Evolutionary conservation across 2,888 invertebrate genomes (phyloP), one percentile per base, ranked within the genome.

Genomic region (Tenodera sinensis): DNA sequence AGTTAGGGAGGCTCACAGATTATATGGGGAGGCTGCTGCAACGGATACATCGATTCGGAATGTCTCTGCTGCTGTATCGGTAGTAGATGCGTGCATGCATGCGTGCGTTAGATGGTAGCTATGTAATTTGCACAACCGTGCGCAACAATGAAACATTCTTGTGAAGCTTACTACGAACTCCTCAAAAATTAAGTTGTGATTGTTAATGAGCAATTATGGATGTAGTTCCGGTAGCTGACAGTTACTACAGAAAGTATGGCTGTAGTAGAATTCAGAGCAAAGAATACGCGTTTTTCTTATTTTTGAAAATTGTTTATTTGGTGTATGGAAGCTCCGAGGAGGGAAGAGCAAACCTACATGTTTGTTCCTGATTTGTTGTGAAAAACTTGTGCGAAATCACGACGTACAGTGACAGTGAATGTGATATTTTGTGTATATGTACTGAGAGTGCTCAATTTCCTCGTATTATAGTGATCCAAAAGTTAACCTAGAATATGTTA

Each of bases 21-120:
- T n/a, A n/a, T n/a, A n/a, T n/a, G 28, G 47, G 12, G 85, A 89
- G 34, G 85, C 85, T 83, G 85, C 85, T 83, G 28, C 82, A n/a
- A 89, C 83, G 83, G 83, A 86, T 83, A 83, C 83, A 85, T 89
- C 42, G 83, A 89, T 86, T 83, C 84, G 85, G 81, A 30, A 84
- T 84, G 30, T 27, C 84, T 54, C 28, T 84, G 82, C 27, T 71
- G 54, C 30, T 30, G 81, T 71, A 71, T 71, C 54, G 54, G 54
- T 25, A 20, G 25, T n/a, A n/a, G n/a, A n/a, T n/a, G n/a, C n/a
- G n/a, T n/a, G n/a, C n/a, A n/a, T n/a, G n/a, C n/a, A n/a, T n/a
- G n/a, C n/a, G n/a, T n/a, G n/a, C n/a, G n/a, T n/a, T n/a, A n/a
- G n/a, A n/a, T n/a, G n/a, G n/a, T n/a, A n/a, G n/a, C n/a, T 20